These are phyloP conservation scores for Campopleginae sp. DNA, from an alignment of 2,888 invertebrate genomes.

Conservation along the genomic window DNA sequence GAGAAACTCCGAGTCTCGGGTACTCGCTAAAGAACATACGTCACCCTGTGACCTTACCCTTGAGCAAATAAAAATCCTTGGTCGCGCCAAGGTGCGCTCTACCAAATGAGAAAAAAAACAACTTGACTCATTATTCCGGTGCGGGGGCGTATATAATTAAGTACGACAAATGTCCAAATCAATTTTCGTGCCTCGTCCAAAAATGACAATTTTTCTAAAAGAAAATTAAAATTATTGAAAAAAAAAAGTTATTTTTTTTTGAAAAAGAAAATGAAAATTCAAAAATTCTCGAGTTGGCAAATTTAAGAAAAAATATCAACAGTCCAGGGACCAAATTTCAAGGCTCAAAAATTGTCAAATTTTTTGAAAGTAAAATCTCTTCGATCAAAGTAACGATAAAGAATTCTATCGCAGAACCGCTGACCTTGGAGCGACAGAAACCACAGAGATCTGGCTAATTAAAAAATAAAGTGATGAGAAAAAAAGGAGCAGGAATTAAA, in stretches of 20 bases:
- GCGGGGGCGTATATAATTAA: conserved; percentile 10
- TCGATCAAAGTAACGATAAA: not conserved
- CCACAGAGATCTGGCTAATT: conserved; percentile 76
- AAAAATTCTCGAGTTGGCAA: too few species aligned
- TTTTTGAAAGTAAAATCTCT: too few species aligned
- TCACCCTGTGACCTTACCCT: conserved; percentile 75
- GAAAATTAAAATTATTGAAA: too few species aligned
- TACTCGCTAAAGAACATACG: conserved; percentile 60
- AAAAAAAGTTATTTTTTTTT: too few species aligned
- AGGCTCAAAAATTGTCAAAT: too few species aligned
- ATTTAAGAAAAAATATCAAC: too few species aligned
- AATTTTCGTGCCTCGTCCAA: too few species aligned
- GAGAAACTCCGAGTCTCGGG: conserved; percentile 34
- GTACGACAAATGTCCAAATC: too few species aligned
- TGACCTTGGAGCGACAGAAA: conserved; percentile 57
- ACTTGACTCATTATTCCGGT: conserved; percentile 44
- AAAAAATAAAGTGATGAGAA: conserved; percentile 76
- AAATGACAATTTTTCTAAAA: too few species aligned
- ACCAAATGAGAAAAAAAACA: conserved; percentile 57
- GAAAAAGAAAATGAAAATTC: too few species aligned
- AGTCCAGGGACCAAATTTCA: too few species aligned
- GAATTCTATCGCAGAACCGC: not conserved
- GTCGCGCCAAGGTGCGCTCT: conserved; percentile 72
- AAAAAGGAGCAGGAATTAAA: conserved; percentile 40
- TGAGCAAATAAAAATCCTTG: conserved; percentile 75